A percentile compares a stretch with the other conserved stretches of the same genome.
Evolutionary conservation across 2,113 vertebrate species (phyloP).

Genomic region (Nycticorax nycticorax): DNA sequence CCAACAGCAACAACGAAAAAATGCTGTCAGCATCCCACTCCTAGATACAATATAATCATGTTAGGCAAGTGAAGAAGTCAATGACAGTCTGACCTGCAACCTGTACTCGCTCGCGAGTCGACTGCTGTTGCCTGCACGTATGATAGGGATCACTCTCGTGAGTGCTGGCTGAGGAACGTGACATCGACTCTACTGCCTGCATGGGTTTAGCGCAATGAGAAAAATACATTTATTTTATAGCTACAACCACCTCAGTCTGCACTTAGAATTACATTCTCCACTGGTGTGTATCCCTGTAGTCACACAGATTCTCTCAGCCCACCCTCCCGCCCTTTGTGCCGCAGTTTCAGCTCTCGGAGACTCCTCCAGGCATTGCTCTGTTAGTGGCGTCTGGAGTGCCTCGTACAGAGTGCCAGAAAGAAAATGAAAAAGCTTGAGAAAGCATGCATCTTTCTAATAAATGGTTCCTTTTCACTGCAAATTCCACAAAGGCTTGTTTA

Average conservation of each 20-base stretch:
- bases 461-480: not conserved
- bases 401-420: not conserved
- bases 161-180: not conserved
- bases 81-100: not conserved
- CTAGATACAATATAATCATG: not conserved
- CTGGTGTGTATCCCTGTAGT: accelerated
- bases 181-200: not conserved
- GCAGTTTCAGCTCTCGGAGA: not conserved
- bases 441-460: not conserved
- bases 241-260: not conserved
- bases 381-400: not conserved
- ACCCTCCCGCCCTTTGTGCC: not conserved
- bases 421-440: not conserved
- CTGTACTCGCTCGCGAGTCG: not conserved
- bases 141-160: not conserved
- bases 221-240: not conserved
- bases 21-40: not conserved
- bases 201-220: not conserved
- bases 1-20: not conserved
- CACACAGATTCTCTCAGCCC: not conserved
- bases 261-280: not conserved
- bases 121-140: not conserved
- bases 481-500: constrained; percentile 2
- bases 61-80: constrained; percentile 24
- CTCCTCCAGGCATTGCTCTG: not conserved